phyloP scores from a whole-genome alignment of 1,140 invertebrate genomes.

The Drosophila jambulina region DNA sequence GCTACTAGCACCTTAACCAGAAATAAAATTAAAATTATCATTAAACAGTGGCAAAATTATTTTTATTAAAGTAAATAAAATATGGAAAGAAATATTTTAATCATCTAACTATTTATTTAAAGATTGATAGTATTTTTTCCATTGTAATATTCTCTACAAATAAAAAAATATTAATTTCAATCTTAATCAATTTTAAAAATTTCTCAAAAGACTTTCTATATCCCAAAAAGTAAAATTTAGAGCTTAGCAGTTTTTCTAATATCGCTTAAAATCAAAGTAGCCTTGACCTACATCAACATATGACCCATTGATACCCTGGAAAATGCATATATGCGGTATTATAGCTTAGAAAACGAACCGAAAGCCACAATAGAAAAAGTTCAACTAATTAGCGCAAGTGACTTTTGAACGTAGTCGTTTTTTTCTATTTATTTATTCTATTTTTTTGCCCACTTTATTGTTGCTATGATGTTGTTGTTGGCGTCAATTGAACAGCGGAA shows the following conservation, averaged over 20 bases:
- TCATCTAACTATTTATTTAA: not conserved
- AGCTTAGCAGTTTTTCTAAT: not conserved
- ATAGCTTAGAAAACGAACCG: slow-evolving; percentile 33
- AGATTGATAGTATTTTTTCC: not conserved
- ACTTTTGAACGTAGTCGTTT: slow-evolving; percentile 69
- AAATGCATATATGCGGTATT: slow-evolving; percentile 32
- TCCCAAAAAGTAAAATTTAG: not conserved
- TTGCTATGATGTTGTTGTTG: slow-evolving; percentile 1
- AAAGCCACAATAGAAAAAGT: slow-evolving; percentile 56
- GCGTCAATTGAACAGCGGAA: slow-evolving; percentile 35
- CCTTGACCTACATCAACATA: slow-evolving; percentile 23
- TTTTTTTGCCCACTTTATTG: slow-evolving; percentile 6
- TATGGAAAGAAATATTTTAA: no score
- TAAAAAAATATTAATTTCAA: not conserved
- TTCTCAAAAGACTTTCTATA: no score
- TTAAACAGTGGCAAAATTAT: not conserved
- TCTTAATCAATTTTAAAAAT: not conserved
- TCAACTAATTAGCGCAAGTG: slow-evolving; percentile 82
- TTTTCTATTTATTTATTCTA: slow-evolving; percentile 28
- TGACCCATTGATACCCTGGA: slow-evolving; percentile 14
- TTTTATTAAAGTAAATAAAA: not conserved
- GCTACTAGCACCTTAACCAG: no score
- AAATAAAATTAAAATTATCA: no score
- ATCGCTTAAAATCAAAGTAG: not conserved
- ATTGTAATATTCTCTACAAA: not conserved